Conservation (phyloP, 2,888 invertebrate genomes). For the Dorcus parallelipipedus region DNA sequence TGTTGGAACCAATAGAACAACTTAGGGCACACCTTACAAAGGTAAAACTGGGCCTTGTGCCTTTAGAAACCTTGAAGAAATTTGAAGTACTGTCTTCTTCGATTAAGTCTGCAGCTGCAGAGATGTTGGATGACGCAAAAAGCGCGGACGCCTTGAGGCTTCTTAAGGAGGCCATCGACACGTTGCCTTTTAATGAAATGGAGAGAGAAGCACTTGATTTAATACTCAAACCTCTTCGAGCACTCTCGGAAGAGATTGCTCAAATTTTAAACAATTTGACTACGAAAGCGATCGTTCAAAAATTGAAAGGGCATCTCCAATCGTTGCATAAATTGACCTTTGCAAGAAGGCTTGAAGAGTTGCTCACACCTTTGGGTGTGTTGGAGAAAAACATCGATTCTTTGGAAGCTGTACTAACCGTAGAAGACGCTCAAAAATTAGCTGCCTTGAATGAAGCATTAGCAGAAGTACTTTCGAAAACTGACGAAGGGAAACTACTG, state of each 20-base stretch:
- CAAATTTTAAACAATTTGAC: background rate
- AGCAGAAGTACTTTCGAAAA: too few species aligned
- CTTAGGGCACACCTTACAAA: background rate
- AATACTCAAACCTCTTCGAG: slow-evolving; percentile 3
- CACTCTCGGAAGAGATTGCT: background rate
- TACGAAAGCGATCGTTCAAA: background rate
- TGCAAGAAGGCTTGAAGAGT: too few species aligned
- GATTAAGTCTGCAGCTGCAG: slow-evolving; percentile 1
- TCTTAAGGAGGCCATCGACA: slow-evolving; percentile 4
- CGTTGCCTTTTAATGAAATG: background rate
- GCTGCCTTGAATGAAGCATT: too few species aligned
- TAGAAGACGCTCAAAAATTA: too few species aligned
- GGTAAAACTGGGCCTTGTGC: background rate
- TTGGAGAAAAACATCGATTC: too few species aligned
- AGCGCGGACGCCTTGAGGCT: background rate
- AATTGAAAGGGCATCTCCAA: slow-evolving; percentile 1
- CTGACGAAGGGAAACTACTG: too few species aligned
- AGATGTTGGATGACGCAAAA: background rate
- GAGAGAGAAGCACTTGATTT: background rate
- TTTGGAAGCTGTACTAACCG: too few species aligned
- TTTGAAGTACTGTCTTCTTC: slow-evolving; percentile 5
- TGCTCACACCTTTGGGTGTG: too few species aligned
- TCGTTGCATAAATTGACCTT: too few species aligned
- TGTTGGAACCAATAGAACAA: background rate
- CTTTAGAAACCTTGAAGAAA: background rate